phyloP scores from a whole-genome alignment of 2,888 invertebrate genomes.

The Patella pellucida region DNA sequence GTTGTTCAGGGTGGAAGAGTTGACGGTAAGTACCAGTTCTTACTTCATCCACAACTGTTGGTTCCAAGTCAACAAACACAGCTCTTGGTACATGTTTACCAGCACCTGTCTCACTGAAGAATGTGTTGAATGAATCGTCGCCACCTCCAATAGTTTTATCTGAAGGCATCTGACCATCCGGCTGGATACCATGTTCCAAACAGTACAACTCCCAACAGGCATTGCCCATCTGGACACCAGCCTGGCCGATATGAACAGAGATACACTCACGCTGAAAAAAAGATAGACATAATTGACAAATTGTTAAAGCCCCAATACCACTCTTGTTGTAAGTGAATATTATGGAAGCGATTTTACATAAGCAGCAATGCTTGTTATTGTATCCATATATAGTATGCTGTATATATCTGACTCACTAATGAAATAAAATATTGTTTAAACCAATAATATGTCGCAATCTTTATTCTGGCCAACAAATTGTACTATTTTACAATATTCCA shows the following conservation, averaged over 20 bases:
- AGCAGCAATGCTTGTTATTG: no score
- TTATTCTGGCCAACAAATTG: no score
- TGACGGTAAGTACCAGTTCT: constrained; percentile 81
- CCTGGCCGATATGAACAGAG: constrained; percentile 73
- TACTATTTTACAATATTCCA: no score
- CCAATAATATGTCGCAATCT: no score
- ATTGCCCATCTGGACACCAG: constrained; percentile 74
- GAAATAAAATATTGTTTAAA: no score
- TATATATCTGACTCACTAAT: no score
- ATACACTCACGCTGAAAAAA: constrained; percentile 72
- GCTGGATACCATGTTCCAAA: constrained; percentile 74
- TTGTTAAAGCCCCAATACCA: no score
- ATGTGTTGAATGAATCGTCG: constrained; percentile 89
- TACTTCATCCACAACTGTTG: constrained; percentile 86
- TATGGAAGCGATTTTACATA: no score
- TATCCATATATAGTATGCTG: no score
- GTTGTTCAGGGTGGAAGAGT: constrained; percentile 96
- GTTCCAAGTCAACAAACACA: constrained; percentile 96
- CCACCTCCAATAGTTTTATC: constrained; percentile 81
- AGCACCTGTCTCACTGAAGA: constrained; percentile 86
- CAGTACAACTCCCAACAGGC: constrained; percentile 76
- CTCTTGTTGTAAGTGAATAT: no score
- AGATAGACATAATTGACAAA: neutral
- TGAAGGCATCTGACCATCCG: constrained; percentile 77
- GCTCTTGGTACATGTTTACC: constrained; percentile 93